Base-by-base conservation (phyloP, 2,797 vertebrate genomes). In the Neostethus bicornis region DNA sequence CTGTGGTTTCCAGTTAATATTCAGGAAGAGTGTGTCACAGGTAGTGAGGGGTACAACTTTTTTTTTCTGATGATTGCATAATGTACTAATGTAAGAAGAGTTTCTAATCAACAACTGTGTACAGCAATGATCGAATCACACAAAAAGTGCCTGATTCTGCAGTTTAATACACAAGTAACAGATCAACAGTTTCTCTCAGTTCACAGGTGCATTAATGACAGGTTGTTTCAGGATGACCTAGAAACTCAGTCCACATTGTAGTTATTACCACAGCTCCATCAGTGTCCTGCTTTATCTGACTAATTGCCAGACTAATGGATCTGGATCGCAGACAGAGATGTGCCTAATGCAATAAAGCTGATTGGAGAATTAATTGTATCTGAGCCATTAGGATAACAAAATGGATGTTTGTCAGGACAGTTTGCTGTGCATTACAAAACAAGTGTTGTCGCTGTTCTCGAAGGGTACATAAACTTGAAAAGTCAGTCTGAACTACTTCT, bases 1-100 rank as follows among this genome's bases (percentile, higher is more conserved):
- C 26, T 67, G 61, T 41, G 20, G 26, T 61, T 41, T 24, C n/a
- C 13, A 45, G 16, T 82, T 28, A 66, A 41, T 57, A 77, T 74
- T 70, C 26, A 76, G 37, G 42, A 52, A 38, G 46, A 4, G 31
- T 46, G 42, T 43, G 9, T 46, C 41, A 47, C 8, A 7, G 44
- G 41, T 56, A 68, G 45, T 39, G 31, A 50, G 47, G 54, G 37
- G n/a, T 54, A 0, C 52, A 12, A 19, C 62, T 71, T 8, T 51
- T n/a, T 58, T 70, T 58, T 34, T 55, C 5, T 28, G 2, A 66
- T 75, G 47, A 49, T 61, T 12, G 13, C 25, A 45, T 62, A 38
- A 24, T n/a, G 14, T 9, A 55, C 55, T 17, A 49, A 70, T 81
- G 61, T 56, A 6, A 39, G 7, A 51, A 28, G 48, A 59, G 42